phyloP scores from a whole-genome alignment of 2,113 vertebrate species.

The Sorex araneus region DNA sequence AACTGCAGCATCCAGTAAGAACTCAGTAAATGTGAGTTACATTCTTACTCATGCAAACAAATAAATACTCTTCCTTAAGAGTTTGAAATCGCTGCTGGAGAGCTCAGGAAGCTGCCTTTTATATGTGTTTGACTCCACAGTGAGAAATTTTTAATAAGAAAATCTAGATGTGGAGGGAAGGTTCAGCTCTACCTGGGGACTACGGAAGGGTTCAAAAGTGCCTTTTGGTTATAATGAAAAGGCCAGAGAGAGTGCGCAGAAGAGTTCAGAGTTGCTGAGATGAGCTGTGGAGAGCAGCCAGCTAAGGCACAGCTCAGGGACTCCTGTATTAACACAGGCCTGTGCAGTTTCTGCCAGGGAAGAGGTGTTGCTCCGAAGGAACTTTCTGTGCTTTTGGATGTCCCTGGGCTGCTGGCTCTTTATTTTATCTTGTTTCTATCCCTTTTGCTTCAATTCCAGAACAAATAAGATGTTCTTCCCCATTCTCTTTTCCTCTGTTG shows the following conservation, averaged over 20 bases:
- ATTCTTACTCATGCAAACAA: background rate
- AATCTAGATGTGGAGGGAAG: background rate
- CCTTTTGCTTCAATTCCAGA: background rate
- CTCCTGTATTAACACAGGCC: background rate
- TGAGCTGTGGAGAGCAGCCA: background rate
- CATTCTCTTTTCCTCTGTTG: too few species aligned
- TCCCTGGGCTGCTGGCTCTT: background rate
- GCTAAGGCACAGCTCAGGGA: background rate
- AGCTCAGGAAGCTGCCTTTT: background rate
- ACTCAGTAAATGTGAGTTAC: too few species aligned
- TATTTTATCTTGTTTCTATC: background rate
- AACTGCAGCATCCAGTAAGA: too few species aligned
- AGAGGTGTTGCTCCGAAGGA: background rate
- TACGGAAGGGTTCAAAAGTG: background rate
- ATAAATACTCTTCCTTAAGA: conserved; percentile 8
- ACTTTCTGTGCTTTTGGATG: background rate
- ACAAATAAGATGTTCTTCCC: background rate
- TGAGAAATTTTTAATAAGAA: background rate
- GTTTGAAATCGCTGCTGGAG: background rate
- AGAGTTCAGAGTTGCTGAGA: background rate
- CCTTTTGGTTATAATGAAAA: background rate
- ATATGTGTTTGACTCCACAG: background rate
- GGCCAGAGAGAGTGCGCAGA: background rate
- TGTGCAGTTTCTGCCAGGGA: too few species aligned
- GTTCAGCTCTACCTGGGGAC: background rate